These are phyloP conservation scores for Chrysogorgia sp. DNA, from an alignment of 92 coral and sea anemone genomes.

Conservation along the genomic window DNA sequence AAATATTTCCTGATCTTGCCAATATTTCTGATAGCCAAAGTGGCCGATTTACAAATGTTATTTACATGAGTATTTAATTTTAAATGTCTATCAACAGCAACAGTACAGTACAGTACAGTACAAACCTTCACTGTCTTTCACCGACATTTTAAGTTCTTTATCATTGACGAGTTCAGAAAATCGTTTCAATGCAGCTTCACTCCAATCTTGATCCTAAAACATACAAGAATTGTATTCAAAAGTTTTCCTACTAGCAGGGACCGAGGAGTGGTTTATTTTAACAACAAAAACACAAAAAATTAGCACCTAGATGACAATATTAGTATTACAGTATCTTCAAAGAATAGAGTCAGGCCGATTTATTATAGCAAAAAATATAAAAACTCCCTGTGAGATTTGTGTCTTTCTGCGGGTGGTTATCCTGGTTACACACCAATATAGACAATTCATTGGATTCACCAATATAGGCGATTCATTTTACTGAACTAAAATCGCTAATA, in stretches of 20 bases:
- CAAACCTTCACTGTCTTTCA: slow-evolving; percentile 20
- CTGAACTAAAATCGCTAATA: too few relatives aligned
- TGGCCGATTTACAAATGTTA: too few relatives aligned
- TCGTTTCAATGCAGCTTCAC: background rate
- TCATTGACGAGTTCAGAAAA: slow-evolving; percentile 7
- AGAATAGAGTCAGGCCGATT: background rate
- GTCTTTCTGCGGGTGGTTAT: background rate
- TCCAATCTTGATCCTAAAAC: slow-evolving; percentile 33
- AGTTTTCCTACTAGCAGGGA: background rate
- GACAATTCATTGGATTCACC: too few relatives aligned
- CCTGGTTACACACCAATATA: too few relatives aligned
- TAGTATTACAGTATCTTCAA: background rate
- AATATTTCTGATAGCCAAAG: too few relatives aligned
- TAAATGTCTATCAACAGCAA: background rate
- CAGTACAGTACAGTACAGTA: background rate
- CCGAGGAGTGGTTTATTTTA: too few relatives aligned
- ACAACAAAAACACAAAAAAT: too few relatives aligned
- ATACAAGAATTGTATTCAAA: background rate
- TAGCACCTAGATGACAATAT: background rate
- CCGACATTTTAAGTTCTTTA: slow-evolving; percentile 19
- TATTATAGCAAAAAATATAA: too few relatives aligned
- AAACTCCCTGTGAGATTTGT: background rate
- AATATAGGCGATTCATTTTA: too few relatives aligned
- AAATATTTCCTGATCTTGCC: too few relatives aligned
- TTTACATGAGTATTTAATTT: too few relatives aligned